phyloP scores from a whole-genome alignment of 2,888 invertebrate species.

The Morinoia aosen region DNA sequence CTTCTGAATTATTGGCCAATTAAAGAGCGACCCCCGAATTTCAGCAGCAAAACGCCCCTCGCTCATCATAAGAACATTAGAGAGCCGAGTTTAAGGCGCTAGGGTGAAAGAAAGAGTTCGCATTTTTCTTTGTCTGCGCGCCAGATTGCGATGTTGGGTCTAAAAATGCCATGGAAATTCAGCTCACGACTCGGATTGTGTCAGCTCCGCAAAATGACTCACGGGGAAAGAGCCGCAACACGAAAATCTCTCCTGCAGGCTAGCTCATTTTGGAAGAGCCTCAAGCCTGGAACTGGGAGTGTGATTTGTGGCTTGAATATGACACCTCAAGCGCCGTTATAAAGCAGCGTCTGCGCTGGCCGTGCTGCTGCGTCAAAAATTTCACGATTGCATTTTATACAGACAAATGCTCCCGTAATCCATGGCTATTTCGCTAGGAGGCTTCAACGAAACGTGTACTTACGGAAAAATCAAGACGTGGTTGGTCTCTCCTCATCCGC shows the following conservation, averaged over 20 bases:
- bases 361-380: background rate
- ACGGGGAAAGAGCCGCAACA: background rate
- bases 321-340: background rate
- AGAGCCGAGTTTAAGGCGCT: background rate
- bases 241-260: background rate
- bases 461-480: background rate
- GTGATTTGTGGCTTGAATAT: constrained; percentile 1
- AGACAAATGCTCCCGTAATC: background rate
- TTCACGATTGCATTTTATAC: background rate
- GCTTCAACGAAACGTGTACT: background rate
- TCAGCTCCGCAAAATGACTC: background rate
- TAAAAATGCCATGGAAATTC: constrained; percentile 3
- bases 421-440: background rate
- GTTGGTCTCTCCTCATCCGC: background rate
- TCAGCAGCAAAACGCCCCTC: constrained; percentile 12
- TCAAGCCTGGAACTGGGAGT: background rate
- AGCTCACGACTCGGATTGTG: background rate
- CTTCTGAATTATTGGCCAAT: background rate
- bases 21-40: background rate
- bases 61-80: background rate
- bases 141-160: background rate
- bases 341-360: background rate
- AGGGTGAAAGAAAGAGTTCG: background rate
- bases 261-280: background rate
- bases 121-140: background rate